A percentile compares a stretch with the other conserved stretches of the same genome.
Conservation (phyloP, 1,140 invertebrate species). For the Daktulosphaira vitifoliae region DNA sequence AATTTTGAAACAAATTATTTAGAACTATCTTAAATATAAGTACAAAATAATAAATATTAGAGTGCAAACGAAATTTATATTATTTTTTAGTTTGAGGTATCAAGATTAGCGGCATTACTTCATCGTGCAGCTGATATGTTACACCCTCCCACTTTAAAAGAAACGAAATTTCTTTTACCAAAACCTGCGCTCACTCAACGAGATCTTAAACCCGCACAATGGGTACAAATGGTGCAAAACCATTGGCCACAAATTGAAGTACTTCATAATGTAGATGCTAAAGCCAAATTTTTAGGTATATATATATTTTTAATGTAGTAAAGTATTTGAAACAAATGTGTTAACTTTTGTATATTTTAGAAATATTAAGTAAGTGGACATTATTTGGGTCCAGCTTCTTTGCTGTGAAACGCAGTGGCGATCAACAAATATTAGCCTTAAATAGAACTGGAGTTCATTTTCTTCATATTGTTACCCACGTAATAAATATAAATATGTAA, state of each 20-base stretch:
- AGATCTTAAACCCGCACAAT: conserved; percentile 77
- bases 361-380: conserved; percentile 85
- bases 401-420: conserved; percentile 72
- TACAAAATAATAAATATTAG: not conserved
- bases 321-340: not conserved
- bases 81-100: conserved; percentile 64
- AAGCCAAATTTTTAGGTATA: conserved; percentile 52
- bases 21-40: too few species aligned
- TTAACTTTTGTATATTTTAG: conserved; percentile 42
- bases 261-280: conserved; percentile 50
- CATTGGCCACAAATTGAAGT: conserved; percentile 47
- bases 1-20: not conserved
- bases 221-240: conserved; percentile 71
- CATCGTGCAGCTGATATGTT: conserved; percentile 83
- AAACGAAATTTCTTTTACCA: conserved; percentile 83
- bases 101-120: conserved; percentile 76
- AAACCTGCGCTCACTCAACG: conserved; percentile 76
- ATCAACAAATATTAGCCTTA: conserved; percentile 82
- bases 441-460: conserved; percentile 90
- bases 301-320: conserved; percentile 13
- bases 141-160: conserved; percentile 71
- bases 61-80: not conserved
- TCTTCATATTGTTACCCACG: conserved; percentile 82
- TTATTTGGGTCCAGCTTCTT: conserved; percentile 98
- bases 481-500: too few species aligned